Evolutionary conservation across 2,888 invertebrate species (phyloP).

Genomic region (Melanotus villosus): DNA sequence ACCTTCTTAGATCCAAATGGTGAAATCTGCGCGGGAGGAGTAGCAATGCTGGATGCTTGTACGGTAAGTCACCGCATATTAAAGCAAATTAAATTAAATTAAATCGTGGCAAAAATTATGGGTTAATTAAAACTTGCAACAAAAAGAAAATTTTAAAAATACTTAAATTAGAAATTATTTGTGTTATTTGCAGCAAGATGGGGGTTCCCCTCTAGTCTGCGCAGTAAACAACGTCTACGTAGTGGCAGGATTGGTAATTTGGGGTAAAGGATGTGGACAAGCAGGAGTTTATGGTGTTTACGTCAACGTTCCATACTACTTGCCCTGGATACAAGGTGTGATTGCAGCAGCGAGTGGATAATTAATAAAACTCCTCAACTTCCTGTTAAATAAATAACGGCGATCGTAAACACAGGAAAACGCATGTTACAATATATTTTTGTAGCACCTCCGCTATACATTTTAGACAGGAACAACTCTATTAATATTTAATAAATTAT

Average conservation of each 20-base stretch:
- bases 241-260: constrained; percentile 79
- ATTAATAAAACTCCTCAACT: not conserved
- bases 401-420: no score
- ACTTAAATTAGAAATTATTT: not conserved
- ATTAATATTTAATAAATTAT: no score
- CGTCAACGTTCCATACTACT: constrained; percentile 78
- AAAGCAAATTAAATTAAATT: not conserved
- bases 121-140: no score
- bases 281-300: constrained; percentile 83
- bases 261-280: constrained; percentile 82
- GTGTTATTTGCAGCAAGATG: constrained; percentile 75
- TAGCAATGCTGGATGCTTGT: constrained; percentile 61
- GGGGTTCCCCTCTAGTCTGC: constrained; percentile 81
- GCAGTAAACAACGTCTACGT: constrained; percentile 71
- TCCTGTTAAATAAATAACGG: no score
- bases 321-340: constrained; percentile 76
- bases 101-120: not conserved
- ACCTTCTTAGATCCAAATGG: constrained; percentile 59
- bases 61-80: no score
- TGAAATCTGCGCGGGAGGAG: constrained; percentile 66
- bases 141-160: no score
- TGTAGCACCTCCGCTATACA: no score
- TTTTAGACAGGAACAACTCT: no score
- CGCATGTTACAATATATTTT: no score
- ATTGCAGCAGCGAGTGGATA: constrained; percentile 11